Base-by-base conservation (phyloP, 2,797 vertebrate genomes). In the Uromys caudimaculatus region DNA sequence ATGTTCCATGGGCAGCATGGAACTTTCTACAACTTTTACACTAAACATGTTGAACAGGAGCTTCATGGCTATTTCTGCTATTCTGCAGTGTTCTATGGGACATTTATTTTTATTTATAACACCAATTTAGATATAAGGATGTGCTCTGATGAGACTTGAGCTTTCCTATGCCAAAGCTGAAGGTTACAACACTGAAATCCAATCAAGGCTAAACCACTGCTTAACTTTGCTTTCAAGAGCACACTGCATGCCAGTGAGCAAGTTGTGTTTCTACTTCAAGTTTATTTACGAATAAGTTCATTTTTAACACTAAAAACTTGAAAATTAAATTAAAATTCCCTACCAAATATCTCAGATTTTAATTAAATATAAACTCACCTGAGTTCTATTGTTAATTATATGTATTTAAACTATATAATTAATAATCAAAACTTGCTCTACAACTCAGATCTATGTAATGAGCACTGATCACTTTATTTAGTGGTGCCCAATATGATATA, bases 351-450 rank as follows among this genome's bases (percentile, higher is more conserved):
- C 32, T 85, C 71, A 32, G 16, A 16, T 1, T 87, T 84, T 93
- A 56, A 60, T 97, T 52, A 93, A 82, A 87, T 90, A 60, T 77
- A 91, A 95, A 38, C 84, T 93, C 6, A 56, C n/a, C n/a, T 88
- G 50, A 71, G 52, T 89, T 23, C 19, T 44, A 77, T 44, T 83
- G 95, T 89, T 85, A 86, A 82, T 79, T 77, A 17, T 50, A 47
- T 24, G 2, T 62, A 38, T 87, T 91, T 79, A 73, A 96, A 76
- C 35, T 52, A 44, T 2, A 21, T 38, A 78, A 75, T 29, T 6
- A 62, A 81, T 35, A 10, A 78, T 56, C 32, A 85, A 85, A 96
- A 76, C 13, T 78, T 27, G 41, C 1, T 77, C 52, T 93, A 62
- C 19, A 50, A 62, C 60, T 95, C 47, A 89, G 44, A 78, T 96